A percentile compares a stretch with the other conserved stretches of the same genome.
These are phyloP conservation scores for Ctenicera cuprea DNA, from an alignment of 2,888 invertebrate genomes.

Conservation along the genomic window DNA sequence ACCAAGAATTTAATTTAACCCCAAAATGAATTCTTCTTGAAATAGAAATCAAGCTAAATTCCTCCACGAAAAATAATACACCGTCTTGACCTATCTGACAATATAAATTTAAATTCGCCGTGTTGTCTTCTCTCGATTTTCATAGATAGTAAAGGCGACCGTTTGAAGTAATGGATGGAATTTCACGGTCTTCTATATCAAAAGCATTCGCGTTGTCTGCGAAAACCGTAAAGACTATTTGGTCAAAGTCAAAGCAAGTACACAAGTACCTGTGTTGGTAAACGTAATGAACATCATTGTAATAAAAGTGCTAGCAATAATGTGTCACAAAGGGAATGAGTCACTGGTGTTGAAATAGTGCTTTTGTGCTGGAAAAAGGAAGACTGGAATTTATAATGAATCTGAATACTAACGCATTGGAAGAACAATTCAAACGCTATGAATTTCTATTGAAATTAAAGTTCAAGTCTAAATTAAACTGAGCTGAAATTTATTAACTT, in stretches of 20 bases:
- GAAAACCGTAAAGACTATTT: constrained; percentile 11
- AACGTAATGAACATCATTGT: constrained; percentile 10
- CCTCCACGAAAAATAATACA: too few species aligned
- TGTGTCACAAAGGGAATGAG: neutral
- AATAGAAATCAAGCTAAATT: too few species aligned
- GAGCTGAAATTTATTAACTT: too few species aligned
- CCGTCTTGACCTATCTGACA: too few species aligned
- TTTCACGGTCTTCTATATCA: constrained; percentile 20
- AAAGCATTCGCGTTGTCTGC: neutral
- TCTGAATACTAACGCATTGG: too few species aligned
- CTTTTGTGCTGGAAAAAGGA: neutral
- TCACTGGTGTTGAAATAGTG: neutral
- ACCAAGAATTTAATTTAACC: too few species aligned
- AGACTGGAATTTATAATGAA: too few species aligned
- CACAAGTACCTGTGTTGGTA: constrained; percentile 6
- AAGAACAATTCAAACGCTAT: too few species aligned
- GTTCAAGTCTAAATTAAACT: too few species aligned
- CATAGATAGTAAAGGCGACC: neutral
- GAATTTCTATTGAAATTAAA: too few species aligned
- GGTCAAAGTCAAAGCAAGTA: constrained; percentile 20
- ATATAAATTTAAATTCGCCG: too few species aligned
- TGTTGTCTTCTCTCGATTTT: neutral
- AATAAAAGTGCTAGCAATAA: neutral
- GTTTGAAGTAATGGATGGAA: constrained; percentile 21
- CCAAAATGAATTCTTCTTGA: too few species aligned